Base-by-base conservation (phyloP, 37 sponge, comb jelly and placozoan species). In the Spongilla lacustris region DNA sequence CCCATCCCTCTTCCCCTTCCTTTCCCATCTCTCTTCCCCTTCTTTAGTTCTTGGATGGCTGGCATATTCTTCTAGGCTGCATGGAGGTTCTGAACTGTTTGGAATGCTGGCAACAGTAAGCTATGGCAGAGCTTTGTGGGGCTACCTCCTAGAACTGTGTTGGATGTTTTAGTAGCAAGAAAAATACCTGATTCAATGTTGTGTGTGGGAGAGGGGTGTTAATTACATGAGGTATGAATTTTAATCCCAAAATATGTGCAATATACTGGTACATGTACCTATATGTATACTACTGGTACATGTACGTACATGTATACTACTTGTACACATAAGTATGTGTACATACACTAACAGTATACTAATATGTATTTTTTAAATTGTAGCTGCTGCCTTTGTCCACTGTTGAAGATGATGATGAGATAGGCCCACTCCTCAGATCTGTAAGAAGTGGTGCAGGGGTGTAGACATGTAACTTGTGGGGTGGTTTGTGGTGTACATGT, bases 331-430 rank as follows among this genome's bases (percentile, higher is more conserved):
- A n/a, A n/a, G n/a, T n/a, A n/a, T n/a, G n/a, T 77, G n/a, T 30
- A 41, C 41, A 8, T 4, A 10, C 8, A 46, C 46, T 46, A 8
- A 46, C 8, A 46, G 46, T 46, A 8, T 71, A 19, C 1, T 37
- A n/a, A n/a, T n/a, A n/a, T 71, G 8, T 24, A 11, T 32, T 68
- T 6, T 26, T 27, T 27, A 1, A 25, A 50, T 36, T 66, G 9
- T 50, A 94, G 94, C 28, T 94, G 26, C 82, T 94, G 9, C 88
- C 88, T 12, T 50, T 94, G 67, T 25, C 81, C 0, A 83, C 77
- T 22, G 73, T 84, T 66, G 94, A 94, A 83, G 88, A 86, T 68
- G 94, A 93, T 79, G 91, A 90, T 36, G 91, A 94, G 34, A 29
- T 93, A 24, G 75, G 68, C 0, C 25, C 9, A 8, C 81, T 90